Evolutionary conservation across 1,140 invertebrate genomes (phyloP), one percentile per base, ranked within the genome.

Genomic region (Drosophila navojoa): DNA sequence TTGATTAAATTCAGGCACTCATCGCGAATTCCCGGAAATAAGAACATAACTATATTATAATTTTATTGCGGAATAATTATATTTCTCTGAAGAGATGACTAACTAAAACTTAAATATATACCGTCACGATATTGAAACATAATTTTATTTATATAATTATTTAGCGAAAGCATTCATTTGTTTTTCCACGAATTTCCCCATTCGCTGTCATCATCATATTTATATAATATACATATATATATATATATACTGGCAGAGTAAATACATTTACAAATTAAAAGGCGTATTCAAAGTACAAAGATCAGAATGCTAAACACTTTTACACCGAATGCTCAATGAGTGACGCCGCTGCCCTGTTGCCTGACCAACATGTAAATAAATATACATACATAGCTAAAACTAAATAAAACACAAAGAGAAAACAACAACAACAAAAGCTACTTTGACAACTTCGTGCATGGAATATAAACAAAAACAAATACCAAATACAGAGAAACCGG

Each of bases 361-460:
- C 78, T 87, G 81, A 87, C 82, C 87, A 70, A 86, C 78, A 87
- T 78, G 82, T 71, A 87, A 86, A 86, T 81, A 76, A 29, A 42
- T 13, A 62, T 22, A 86, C 78, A 76, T 63, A 84, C 76, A 76
- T 69, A 76, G 64, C 55, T 6, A 7, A 32, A 32, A 32, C 32
- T 32, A 32, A 32, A 32, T 61, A 71, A 76, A 75, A 71, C 52
- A 67, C 45, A 62, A 72, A 59, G 38, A 47, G 59, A 64, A 42
- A 72, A 67, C 45, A 69, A 63, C 59, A 69, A 66, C 49, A 50
- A 63, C 40, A 54, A 52, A 57, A 71, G 58, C 58, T 69, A 32
- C 38, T 47, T 49, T 38, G 61, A n/a, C 40, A 11, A 64, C 40
- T 29, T 22, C 54, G 40, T 66, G 53, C 53, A 45, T 32, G 16